Evolutionary conservation across 2,888 invertebrate species (phyloP), one percentile per base, ranked within the genome.

Genomic region (Polydesmus complanatus): DNA sequence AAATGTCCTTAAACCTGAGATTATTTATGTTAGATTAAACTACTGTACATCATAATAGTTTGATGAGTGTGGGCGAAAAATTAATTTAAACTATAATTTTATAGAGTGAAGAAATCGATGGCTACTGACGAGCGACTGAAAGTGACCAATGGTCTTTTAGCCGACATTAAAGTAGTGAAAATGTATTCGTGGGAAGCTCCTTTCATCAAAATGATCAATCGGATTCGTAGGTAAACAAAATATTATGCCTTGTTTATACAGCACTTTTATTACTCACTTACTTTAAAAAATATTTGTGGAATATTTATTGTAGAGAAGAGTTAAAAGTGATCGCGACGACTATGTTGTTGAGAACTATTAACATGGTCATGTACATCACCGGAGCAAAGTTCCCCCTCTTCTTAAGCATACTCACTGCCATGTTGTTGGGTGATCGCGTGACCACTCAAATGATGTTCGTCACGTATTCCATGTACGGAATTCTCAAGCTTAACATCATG

Each of bases 301-400:
- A n/a, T n/a, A n/a, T n/a, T 37, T 14, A 8, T 37, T 37, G 22
- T 55, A 56, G 56, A 19, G 37, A 49, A 48, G 56, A 56, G 48
- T 23, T 56, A 48, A 56, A 56, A 49, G 47, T 48, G 5, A 56
- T 56, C 22, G 56, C 56, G 18, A 48, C 26, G 22, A 48, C 56
- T 1, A 25, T 56, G 23, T 23, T 49, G 2, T 22, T 56, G 1
- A 56, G 56, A 23, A 48, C 56, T 1, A 48, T 56, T 23, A 56
- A 56, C 56, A 56, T 56, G 56, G 48, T 56, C 23, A 49, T 56
- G 8, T 56, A 56, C 49, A 48, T 49, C 22, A 23, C 56, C 5
- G 56, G 56, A 56, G 47, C 56, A 0, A 56, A 56, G 22, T 47
- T 56, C 2, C 49, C 56, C 3, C 26, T 56, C 11, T 56, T 56